Evolutionary conservation across 1,140 invertebrate species (phyloP).

Genomic region (Aricia agestis): DNA sequence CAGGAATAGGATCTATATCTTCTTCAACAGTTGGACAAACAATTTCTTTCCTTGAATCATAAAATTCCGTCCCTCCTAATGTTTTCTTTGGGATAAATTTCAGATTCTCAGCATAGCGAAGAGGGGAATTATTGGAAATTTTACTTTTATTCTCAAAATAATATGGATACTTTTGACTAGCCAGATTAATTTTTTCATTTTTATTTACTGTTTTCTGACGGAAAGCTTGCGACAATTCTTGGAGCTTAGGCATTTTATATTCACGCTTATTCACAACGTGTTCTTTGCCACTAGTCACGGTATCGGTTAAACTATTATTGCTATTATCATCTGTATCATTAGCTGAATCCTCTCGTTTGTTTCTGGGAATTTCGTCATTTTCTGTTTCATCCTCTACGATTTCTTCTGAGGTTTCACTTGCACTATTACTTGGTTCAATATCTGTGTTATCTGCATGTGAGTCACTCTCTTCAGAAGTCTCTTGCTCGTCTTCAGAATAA

Average conservation of each 20-base stretch:
- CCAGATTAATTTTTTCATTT: constrained; percentile 29
- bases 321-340: neutral
- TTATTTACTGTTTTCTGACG: constrained; percentile 35
- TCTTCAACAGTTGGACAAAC: constrained; percentile 75
- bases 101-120: constrained; percentile 78
- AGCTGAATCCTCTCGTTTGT: neutral
- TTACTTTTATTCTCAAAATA: constrained; percentile 54
- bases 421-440: neutral
- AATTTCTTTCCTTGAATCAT: constrained; percentile 71
- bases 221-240: constrained; percentile 41
- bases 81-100: constrained; percentile 77
- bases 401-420: neutral
- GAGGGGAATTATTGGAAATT: constrained; percentile 75
- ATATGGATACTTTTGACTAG: constrained; percentile 74
- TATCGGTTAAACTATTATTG: neutral
- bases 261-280: constrained; percentile 52
- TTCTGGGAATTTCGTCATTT: neutral
- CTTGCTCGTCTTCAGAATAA: constrained; percentile 49
- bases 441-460: neutral
- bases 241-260: constrained; percentile 43
- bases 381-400: neutral
- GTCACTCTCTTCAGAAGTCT: constrained; percentile 32
- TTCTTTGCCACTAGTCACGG: constrained; percentile 10
- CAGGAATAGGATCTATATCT: constrained; percentile 73
- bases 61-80: constrained; percentile 77